Percentiles rank a stretch among this genome's conserved stretches.
Evolutionary conservation across 1,140 invertebrate species (phyloP).

Genomic region (Stratiolaelaps scimitus): DNA sequence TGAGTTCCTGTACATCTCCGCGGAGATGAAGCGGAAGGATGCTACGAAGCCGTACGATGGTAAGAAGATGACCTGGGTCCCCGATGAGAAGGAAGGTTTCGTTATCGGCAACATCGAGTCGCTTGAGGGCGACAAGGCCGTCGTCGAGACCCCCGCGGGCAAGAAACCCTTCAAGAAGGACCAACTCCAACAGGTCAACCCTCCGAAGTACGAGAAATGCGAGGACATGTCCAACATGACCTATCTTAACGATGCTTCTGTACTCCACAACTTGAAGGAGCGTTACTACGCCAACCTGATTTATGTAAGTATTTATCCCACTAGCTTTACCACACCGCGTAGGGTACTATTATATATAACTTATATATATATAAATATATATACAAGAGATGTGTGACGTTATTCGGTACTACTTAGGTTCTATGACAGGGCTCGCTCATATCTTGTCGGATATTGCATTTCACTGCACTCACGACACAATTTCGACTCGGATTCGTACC

Average conservation of each 20-base stretch:
- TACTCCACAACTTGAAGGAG: conserved; percentile 88
- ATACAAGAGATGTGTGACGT: too few relatives aligned
- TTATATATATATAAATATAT: too few relatives aligned
- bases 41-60: conserved; percentile 96
- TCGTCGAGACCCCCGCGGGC: conserved; percentile 66
- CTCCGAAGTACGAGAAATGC: conserved; percentile 95
- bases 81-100: conserved; percentile 93
- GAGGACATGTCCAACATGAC: conserved; percentile 99
- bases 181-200: conserved; percentile 79
- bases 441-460: too few relatives aligned
- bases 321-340: too few relatives aligned
- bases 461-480: too few relatives aligned
- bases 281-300: conserved; percentile 89
- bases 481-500: too few relatives aligned
- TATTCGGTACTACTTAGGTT: too few relatives aligned
- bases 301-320: conserved; percentile 68
- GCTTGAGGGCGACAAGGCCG: conserved; percentile 93
- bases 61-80: conserved; percentile 98
- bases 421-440: too few relatives aligned
- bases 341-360: too few relatives aligned
- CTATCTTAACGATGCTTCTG: conserved; percentile 90
- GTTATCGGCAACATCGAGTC: conserved; percentile 90
- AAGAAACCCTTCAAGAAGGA: conserved; percentile 79
- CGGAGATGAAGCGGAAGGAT: conserved; percentile 90
- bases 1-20: conserved; percentile 79